Base-by-base conservation (phyloP, 2,888 invertebrate genomes). In the Sarcophaga subvicina region DNA sequence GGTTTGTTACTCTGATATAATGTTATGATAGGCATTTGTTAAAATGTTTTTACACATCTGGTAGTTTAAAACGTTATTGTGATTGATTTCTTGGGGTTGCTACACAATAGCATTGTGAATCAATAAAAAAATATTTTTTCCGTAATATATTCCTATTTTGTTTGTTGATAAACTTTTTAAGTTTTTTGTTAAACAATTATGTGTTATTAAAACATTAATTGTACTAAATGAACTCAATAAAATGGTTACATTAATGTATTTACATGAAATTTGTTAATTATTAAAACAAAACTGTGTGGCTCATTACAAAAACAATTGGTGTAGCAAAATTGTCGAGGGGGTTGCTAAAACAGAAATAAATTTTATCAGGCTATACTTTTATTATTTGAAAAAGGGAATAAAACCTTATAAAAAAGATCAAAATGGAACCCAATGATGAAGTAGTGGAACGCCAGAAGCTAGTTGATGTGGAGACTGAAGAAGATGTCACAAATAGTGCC, bases 391-490 rank as follows among this genome's bases (percentile, higher is more conserved):
- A 17, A 54, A 54, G 10, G 17, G 14, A 17, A 93, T 94, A 94
- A 93, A 94, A 88, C 91, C 92, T n/a, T 93, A 93, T 88, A 93
- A 93, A 37, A 37, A 8, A 37, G 22, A 37, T 5, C 47, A 88
- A 86, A 85, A 93, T 94, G 93, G 94, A 94, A 88, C 91, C 92
- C 22, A 93, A 93, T 88, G 94, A 93, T 89, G 94, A 94, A 90
- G 92, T 93, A 79, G 94, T 93, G 20, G 93, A 94, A 88, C 92
- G 94, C 20, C 93, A 93, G 78, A 93, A 93, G 85, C 90, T 93
- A 72, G 93, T 93, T 83, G 93, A 93, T 90, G 91, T 91, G 66
- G 93, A 93, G 89, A 91, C 91, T 1, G 93, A 93, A 67, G 93
- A 93, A 73, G 93, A 93, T 88, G 88, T 90, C 64, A 90, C 91